Conservation (phyloP, 2,888 invertebrate genomes). For the Drosophila neotestacea region DNA sequence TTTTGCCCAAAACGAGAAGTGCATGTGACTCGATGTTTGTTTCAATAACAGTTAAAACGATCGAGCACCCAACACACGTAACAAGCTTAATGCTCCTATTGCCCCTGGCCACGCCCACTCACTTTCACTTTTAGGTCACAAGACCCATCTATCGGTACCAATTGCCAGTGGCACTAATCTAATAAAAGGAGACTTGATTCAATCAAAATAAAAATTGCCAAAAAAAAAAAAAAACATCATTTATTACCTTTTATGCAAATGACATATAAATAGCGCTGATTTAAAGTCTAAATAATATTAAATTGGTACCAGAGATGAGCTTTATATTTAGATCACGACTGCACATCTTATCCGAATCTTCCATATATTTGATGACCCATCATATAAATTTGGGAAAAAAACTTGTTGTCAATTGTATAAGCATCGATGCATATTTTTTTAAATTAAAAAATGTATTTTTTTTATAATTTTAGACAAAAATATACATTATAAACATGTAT, state of each 20-base stretch:
- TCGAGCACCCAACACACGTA: conserved; percentile 22
- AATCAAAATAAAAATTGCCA: conserved; percentile 36
- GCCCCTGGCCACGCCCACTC: conserved; percentile 29
- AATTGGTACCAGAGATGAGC: conserved; percentile 12
- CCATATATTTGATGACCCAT: background rate
- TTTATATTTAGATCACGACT: background rate
- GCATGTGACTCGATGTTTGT: conserved; percentile 23
- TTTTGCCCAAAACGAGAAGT: conserved; percentile 40
- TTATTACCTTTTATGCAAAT: conserved; percentile 20
- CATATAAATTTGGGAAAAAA: background rate
- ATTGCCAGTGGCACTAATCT: conserved; percentile 38
- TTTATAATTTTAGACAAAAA: too few species aligned
- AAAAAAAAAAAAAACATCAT: conserved; percentile 21
- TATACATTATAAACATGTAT: too few species aligned
- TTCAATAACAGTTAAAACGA: conserved; percentile 3
- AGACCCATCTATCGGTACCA: conserved; percentile 12
- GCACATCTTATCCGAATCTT: background rate
- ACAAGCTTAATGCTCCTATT: background rate
- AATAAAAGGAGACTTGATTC: conserved; percentile 51
- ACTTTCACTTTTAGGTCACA: conserved; percentile 44
- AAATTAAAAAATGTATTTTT: too few species aligned
- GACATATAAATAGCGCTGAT: conserved; percentile 9
- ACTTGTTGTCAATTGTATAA: too few species aligned
- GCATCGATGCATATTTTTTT: background rate
- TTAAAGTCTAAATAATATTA: conserved; percentile 5